These are phyloP conservation scores for Spicauda simplicius DNA, from an alignment of 2,888 invertebrate genomes.

Conservation along the genomic window DNA sequence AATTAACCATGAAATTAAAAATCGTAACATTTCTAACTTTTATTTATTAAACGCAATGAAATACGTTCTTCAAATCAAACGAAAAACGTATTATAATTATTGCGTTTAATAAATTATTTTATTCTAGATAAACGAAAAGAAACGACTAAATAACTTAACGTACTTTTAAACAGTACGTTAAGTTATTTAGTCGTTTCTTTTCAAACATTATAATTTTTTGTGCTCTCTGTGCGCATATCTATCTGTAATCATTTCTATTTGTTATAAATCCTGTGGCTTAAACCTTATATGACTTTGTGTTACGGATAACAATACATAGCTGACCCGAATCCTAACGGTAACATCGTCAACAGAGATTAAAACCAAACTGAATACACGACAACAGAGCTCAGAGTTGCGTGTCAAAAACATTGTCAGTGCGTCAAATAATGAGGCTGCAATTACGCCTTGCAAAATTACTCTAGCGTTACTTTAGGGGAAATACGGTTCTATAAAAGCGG, in stretches of 20 bases:
- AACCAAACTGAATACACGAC: conserved; percentile 26
- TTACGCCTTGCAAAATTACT: conserved; percentile 47
- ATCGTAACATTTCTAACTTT: no score
- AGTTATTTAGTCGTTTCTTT: no score
- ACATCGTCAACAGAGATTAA: conserved; percentile 29
- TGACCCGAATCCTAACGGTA: conserved; percentile 43
- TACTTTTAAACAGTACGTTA: no score
- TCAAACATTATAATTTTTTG: no score
- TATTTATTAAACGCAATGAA: no score
- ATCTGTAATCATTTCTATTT: not conserved
- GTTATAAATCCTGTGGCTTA: not conserved
- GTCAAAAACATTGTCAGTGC: conserved; percentile 44
- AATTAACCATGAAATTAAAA: no score
- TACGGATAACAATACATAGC: conserved; percentile 27
- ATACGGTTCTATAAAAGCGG: not conserved
- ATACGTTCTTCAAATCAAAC: no score
- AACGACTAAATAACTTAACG: no score
- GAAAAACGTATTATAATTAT: no score
- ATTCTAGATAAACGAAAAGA: no score
- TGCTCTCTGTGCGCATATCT: no score
- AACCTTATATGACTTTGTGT: conserved; percentile 42
- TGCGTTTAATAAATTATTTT: no score
- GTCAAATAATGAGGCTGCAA: conserved; percentile 56
- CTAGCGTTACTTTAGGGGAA: not conserved
- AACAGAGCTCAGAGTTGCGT: conserved; percentile 37